Evolutionary conservation across 2,888 invertebrate genomes (phyloP).

Genomic region (Carabus problematicus): DNA sequence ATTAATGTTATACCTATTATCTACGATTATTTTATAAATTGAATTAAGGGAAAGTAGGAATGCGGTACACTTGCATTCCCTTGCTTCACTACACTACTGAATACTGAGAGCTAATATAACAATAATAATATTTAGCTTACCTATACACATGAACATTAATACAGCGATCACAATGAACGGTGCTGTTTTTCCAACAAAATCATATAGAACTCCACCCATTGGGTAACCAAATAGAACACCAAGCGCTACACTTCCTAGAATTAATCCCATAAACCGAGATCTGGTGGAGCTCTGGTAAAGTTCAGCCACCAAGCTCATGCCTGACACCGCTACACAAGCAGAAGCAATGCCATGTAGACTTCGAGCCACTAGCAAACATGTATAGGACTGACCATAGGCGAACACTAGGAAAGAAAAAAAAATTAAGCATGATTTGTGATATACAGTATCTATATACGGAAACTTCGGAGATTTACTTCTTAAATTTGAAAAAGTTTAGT

Average conservation of each 20-base stretch:
- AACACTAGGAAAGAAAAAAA: conserved; percentile 67
- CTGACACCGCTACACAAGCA: conserved; percentile 79
- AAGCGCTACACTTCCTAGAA: conserved; percentile 80
- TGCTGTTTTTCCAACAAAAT: conserved; percentile 75
- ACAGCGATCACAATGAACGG: conserved; percentile 75
- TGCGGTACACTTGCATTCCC: too few species aligned
- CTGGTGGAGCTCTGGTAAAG: conserved; percentile 64
- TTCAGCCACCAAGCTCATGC: conserved; percentile 80
- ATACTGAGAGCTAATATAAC: too few species aligned
- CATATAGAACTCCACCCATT: conserved; percentile 79
- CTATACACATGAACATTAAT: conserved; percentile 64
- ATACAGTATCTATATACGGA: too few species aligned
- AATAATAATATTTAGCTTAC: conserved; percentile 52
- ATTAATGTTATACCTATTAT: too few species aligned
- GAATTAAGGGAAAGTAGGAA: too few species aligned
- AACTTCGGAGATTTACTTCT: too few species aligned
- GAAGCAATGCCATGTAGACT: conserved; percentile 83
- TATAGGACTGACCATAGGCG: conserved; percentile 75
- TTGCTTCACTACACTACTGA: too few species aligned
- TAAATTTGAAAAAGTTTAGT: too few species aligned
- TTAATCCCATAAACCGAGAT: conserved; percentile 79
- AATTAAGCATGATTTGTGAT: not conserved
- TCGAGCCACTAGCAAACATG: conserved; percentile 73
- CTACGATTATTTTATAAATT: not conserved
- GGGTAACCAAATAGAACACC: conserved; percentile 86